A percentile compares a stretch with the other conserved stretches of the same genome.
Evolutionary conservation across 2,888 invertebrate species (phyloP).

Genomic region (Ceramica pisi): DNA sequence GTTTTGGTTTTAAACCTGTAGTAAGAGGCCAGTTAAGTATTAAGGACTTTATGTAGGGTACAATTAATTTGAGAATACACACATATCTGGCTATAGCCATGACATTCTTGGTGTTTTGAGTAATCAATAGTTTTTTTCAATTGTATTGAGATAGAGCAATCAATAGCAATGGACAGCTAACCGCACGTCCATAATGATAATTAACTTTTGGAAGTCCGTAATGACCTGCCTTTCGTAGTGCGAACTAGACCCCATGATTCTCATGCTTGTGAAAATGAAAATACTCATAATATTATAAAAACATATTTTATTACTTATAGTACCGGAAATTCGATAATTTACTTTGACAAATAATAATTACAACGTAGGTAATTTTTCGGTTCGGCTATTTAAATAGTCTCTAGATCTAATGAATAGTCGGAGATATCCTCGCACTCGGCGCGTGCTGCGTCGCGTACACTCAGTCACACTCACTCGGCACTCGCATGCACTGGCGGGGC

Average conservation of each 20-base stretch:
- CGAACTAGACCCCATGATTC: neutral
- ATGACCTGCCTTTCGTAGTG: neutral
- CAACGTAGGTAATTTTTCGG: conserved; percentile 86
- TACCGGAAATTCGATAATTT: conserved; percentile 90
- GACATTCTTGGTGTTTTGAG: neutral
- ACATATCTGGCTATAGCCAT: neutral
- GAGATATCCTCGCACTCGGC: conserved; percentile 73
- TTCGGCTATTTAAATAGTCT: conserved; percentile 89
- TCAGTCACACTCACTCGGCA: conserved; percentile 70
- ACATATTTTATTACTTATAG: conserved; percentile 88
- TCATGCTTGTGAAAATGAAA: conserved; percentile 63
- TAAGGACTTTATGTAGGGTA: neutral
- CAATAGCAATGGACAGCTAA: neutral
- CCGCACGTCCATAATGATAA: neutral
- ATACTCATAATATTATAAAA: conserved; percentile 74
- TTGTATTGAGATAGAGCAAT: neutral
- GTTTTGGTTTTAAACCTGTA: neutral
- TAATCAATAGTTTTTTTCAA: neutral
- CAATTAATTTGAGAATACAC: neutral
- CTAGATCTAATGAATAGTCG: conserved; percentile 86
- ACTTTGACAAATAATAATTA: conserved; percentile 88
- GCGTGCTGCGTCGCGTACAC: conserved; percentile 67
- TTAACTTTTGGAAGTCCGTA: neutral
- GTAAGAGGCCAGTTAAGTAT: neutral
- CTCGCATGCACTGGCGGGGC: conserved; percentile 66